Evolutionary conservation across 2,113 vertebrate species (phyloP), one percentile per base, ranked within the genome.

Genomic region (Corapipo altera): DNA sequence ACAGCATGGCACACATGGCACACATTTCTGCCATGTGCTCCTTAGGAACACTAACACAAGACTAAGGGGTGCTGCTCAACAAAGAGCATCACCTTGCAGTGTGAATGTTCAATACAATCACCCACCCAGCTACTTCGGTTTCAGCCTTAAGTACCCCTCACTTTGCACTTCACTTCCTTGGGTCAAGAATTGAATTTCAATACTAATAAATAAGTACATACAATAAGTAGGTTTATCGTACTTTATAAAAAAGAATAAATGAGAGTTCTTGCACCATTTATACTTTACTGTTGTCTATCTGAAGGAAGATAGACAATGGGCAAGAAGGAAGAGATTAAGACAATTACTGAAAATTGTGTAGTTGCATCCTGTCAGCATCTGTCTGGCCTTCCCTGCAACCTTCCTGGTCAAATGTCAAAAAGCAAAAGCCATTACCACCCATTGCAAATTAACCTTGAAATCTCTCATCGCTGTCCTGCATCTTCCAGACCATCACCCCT

Each of bases 1-100:
- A 81, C 0, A 0, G 57, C 7, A 9, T 1, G 2, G 35, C 6
- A 12, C 1, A 2, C 0, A 0, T 14, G 3, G n/a, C 5, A 10
- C 1, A 2, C 0, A 0, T 14, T 15, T 22, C 33, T 18, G 30
- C 27, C 0, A 5, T 0, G 5, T 2, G 12, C 69, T 41, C 8
- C 0, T 11, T 2, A 7, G 35, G 1, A 46, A 9, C 32, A 2
- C 27, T 4, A 11, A 17, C 19, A 13, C 39, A 26, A 5, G 6
- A 0, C 6, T 20, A 5, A 17, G 18, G 5, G 15, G 9, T 2
- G 27, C 85, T 48, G 54, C 48, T 33, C 44, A 10, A 7, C 32
- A 37, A 8, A 12, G 46, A 17, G 8, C 8, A 0, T 1, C 3
- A 17, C 9, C 41, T 39, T 33, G 62, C 30, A 15, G 37, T 5